Conservation (phyloP, 2,797 vertebrate species). For the Semotilus atromaculatus region DNA sequence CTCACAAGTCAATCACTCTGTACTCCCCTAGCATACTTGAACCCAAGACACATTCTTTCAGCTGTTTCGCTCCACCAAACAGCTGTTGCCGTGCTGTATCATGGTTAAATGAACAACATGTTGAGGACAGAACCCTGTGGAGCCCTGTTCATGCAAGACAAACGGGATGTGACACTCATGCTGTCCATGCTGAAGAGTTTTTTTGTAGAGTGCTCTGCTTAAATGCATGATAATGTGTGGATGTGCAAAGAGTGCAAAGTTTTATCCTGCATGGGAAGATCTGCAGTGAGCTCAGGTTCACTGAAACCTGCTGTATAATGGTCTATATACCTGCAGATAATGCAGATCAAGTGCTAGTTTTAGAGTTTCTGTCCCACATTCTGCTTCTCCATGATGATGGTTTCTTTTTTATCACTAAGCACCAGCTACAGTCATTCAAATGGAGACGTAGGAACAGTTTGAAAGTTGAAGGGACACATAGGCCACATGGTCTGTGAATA, state of each 20-base stretch:
- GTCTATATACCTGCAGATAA: not conserved
- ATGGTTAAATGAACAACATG: constrained; percentile 23
- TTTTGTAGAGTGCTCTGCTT: not conserved
- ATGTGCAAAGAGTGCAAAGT: not conserved
- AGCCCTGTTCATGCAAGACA: not conserved
- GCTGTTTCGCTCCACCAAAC: constrained; percentile 8
- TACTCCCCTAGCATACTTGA: constrained; percentile 20
- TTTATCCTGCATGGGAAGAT: constrained; percentile 8
- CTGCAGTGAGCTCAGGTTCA: constrained; percentile 15
- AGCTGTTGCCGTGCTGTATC: constrained; percentile 32
- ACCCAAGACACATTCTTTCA: constrained; percentile 29
- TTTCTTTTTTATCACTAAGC: constrained; percentile 25
- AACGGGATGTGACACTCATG: not conserved
- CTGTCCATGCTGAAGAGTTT: not conserved
- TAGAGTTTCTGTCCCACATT: constrained; percentile 48
- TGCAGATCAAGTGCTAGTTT: constrained; percentile 47
- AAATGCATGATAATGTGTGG: not conserved
- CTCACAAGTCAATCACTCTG: constrained; percentile 35
- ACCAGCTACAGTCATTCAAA: constrained; percentile 20
- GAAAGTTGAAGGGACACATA: not conserved
- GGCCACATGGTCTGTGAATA: not conserved
- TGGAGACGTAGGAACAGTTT: not conserved
- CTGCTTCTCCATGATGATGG: constrained; percentile 38
- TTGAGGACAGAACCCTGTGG: not conserved
- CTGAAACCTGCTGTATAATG: constrained; percentile 13